Evolutionary conservation across 2,797 vertebrate genomes (phyloP), one percentile per base, ranked within the genome.

Genomic region (Lepus oiostolus): DNA sequence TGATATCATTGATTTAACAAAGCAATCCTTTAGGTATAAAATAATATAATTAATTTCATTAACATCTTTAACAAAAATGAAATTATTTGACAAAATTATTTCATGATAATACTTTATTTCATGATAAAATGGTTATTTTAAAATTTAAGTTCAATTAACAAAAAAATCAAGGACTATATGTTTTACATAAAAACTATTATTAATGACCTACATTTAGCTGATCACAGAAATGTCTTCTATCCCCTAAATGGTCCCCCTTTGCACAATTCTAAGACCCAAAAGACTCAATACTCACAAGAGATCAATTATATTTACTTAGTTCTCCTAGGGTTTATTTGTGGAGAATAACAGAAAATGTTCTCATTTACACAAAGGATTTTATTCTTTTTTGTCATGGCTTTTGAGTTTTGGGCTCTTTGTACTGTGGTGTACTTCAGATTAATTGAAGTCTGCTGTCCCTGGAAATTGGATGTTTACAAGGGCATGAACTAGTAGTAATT

Each of bases 11-110:
- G 1, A 0, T 86, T 81, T 65, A 30, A 38, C n/a, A 47, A 38
- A 42, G 42, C 42, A 38, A 63, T 14, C 3, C 7, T 81, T 62
- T 76, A 75, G 5, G 2, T 65, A 60, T 71, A 24, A 50, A 52
- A 13, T 71, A 21, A 30, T 26, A 50, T 83, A 80, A 76, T 79
- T 95, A 38, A 38, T 91, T 81, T 30, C 63, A 74, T 85, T 91
- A 92, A 17, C n/a, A 58, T 83, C 30, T 28, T 80, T 86, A 35
- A 50, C 52, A 75, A 91, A 75, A 88, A 17, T 68, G 9, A 16
- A 86, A 63, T 94, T 6, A 79, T 68, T 70, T 17, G 60, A n/a
- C 2, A 75, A 32, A 28, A 52, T 75, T 5, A 88, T 68, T 67
- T 88, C 24, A 68, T 62, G 26, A 2, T 60, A 72, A 75, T 42